Evolutionary conservation across 2,888 invertebrate genomes (phyloP), one percentile per base, ranked within the genome.

Genomic region (Cotesia congregata): DNA sequence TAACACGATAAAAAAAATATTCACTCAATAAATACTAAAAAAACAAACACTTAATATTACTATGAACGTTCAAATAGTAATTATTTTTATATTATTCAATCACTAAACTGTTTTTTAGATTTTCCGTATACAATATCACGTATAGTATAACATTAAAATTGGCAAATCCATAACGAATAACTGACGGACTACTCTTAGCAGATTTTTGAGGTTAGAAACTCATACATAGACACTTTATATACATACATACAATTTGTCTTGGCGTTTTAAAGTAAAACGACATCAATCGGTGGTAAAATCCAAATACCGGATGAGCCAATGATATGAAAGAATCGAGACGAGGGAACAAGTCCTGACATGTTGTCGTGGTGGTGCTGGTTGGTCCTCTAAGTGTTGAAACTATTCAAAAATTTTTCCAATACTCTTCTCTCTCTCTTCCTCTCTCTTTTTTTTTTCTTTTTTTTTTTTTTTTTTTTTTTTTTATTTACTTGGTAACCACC

Each of bases 311-410:
- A 67, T 73, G 59, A 73, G 67, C 67, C 69, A 62, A n/a, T 67
- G 60, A 5, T 61, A 39, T 39, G 20, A 41, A 3, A 38, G 67
- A 59, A 30, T 30, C 62, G 62, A 65, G 15, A 76, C 68, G 70
- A 76, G 78, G 69, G 59, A 67, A 67, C 79, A 61, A 79, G 65
- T 73, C 76, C 76, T 78, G 80, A 77, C 77, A 78, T 79, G 74
- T 77, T 73, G 77, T 39, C 39, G 68, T 67, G 59, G 39, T 71
- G 30, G 30, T 30, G 30, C 30, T 30, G 20, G 20, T 20, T 67
- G 62, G 41, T 72, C 64, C 50, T 72, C 20, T 30, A 30, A 30
- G 30, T 30, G 30, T 30, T 41, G 41, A 72, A 62, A 17, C 40
- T 72, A 39, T 64, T 72, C 30, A 30, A 17, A 17, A 9, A 50